Base-by-base conservation (phyloP, 2,888 invertebrate species). In the Protonemura montana region DNA sequence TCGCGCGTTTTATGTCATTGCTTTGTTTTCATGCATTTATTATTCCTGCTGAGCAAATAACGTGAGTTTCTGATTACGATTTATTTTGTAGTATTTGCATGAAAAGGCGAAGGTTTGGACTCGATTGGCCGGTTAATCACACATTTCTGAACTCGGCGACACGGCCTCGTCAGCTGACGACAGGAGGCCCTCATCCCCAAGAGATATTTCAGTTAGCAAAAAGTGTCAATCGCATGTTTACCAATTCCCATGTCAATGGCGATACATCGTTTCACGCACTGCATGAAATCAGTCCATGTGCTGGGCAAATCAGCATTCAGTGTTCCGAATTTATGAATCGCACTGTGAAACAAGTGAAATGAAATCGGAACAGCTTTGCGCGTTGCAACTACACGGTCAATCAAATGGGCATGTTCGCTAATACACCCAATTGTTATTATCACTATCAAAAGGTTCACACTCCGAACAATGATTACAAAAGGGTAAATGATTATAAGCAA, bases 401-500 rank as follows among this genome's bases (percentile, higher is more conserved):
- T 59, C 59, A 59, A 59, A 59, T 21, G 59, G 59, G 59, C 59
- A 59, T 59, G 59, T 59, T 59, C 59, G 59, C 59, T 59, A 59
- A 59, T 59, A 59, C 59, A 59, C 59, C 59, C 59, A 59, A 59
- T 59, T 59, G 59, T 59, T 59, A 59, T 59, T 59, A 59, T 59
- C 27, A 78, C 78, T 78, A 78, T 78, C 78, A 78, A 26, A 78
- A 78, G 78, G 78, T 81, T 81, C 81, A 81, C 81, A 81, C 81
- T 81, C 76, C 42, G 27, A 27, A 25, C 29, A 26, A 59, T 84
- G 29, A 84, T 30, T 27, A 84, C 82, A 82, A 84, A 76, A 29
- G 76, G 84, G 84, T 76, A 27, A 84, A 76, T 84, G 59, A 84
- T 84, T 84, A 30, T 76, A 76, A 76, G 84, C 84, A 84, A 84